Conservation (phyloP, 2,797 vertebrate genomes). For the Coilia nasus region DNA sequence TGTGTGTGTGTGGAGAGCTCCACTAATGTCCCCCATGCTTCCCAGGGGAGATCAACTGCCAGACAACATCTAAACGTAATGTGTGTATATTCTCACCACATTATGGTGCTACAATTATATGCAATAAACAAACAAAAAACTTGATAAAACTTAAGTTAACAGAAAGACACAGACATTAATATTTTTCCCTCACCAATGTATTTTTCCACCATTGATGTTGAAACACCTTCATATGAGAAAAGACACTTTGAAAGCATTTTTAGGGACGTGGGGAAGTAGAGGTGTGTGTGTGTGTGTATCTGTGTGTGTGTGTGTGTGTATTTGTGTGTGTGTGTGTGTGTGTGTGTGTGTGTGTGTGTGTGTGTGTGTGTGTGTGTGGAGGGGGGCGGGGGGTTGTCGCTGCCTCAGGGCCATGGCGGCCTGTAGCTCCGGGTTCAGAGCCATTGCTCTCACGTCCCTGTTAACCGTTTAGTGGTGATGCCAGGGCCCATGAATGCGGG, state of each 20-base stretch:
- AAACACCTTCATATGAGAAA: background rate
- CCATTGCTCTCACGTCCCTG: constrained; percentile 52
- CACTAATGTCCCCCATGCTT: too few relatives aligned
- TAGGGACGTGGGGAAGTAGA: background rate
- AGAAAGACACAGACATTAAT: background rate
- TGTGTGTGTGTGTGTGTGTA: background rate
- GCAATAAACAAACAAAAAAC: too few relatives aligned
- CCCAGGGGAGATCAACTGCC: too few relatives aligned
- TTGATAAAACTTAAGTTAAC: too few relatives aligned
- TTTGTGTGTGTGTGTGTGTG: constrained; percentile 34
- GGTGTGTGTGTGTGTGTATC: background rate
- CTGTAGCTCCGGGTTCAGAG: background rate
- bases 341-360: constrained; percentile 37
- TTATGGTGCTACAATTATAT: background rate
- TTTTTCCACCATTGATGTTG: background rate
- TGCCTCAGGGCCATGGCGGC: constrained; percentile 6
- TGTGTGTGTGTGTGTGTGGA: constrained; percentile 27
- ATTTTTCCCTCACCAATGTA: background rate
- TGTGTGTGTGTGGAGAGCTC: too few relatives aligned
- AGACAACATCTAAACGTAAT: too few relatives aligned
- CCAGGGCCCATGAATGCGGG: constrained; percentile 64
- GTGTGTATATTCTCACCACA: background rate
- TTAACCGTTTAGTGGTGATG: constrained; percentile 71
- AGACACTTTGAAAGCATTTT: background rate
- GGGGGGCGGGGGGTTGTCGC: constrained; percentile 14